These are phyloP conservation scores for Cheilosia vernalis DNA, from an alignment of 2,888 invertebrate species.

Conservation along the genomic window DNA sequence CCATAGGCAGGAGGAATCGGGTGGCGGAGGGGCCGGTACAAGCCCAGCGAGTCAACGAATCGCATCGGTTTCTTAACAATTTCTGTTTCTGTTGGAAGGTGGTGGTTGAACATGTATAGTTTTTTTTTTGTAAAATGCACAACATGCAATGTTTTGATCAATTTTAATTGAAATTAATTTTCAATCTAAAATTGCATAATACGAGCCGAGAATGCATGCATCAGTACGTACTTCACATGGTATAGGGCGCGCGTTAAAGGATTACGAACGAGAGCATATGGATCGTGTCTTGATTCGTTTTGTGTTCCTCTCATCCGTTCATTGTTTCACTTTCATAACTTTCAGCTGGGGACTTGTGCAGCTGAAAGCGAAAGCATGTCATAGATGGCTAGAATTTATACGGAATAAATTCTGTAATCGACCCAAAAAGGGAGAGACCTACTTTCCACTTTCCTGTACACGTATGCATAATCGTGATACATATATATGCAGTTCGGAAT, in stretches of 20 bases:
- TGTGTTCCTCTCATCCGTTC: conserved; percentile 29
- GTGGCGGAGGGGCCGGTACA: conserved; percentile 28
- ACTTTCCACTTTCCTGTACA: conserved; percentile 10
- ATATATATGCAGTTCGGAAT: background rate
- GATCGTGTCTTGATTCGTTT: conserved; percentile 39
- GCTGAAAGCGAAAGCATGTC: conserved; percentile 56
- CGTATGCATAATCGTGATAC: background rate
- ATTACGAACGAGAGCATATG: conserved; percentile 43
- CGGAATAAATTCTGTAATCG: conserved; percentile 30
- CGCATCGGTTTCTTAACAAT: conserved; percentile 63
- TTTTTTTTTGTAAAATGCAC: conserved; percentile 43
- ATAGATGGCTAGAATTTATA: conserved; percentile 15
- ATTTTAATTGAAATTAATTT: conserved; percentile 74
- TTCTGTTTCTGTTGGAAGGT: conserved; percentile 6
- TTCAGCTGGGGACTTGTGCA: conserved; percentile 28
- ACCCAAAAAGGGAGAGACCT: conserved; percentile 33
- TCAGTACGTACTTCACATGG: background rate
- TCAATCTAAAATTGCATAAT: conserved; percentile 71
- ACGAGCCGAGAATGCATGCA: conserved; percentile 32
- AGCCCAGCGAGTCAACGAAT: conserved; percentile 60
- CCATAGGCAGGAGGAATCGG: conserved; percentile 38
- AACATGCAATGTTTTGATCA: conserved; percentile 59
- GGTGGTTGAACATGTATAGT: background rate
- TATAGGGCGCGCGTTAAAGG: conserved; percentile 30
- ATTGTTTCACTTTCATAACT: conserved; percentile 62